Evolutionary conservation across 2,888 invertebrate species (phyloP), one percentile per base, ranked within the genome.

Genomic region (Drosophila rellima): DNA sequence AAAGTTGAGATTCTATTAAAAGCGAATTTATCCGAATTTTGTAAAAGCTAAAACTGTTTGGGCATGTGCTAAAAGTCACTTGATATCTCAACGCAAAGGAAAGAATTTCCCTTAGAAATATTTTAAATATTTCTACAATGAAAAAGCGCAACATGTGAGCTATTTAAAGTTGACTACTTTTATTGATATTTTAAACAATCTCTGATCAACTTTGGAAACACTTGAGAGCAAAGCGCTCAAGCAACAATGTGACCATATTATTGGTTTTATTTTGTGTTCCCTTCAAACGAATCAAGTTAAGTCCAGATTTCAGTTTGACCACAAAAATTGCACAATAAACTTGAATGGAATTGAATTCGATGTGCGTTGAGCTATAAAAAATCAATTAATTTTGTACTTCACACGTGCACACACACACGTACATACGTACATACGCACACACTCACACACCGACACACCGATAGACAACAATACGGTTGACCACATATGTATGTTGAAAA

Each of bases 301-400:
- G 48, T 26, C 13, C 23, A 63, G 62, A 55, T 62, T 62, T 62
- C 17, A 45, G 44, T 50, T 42, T 31, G 44, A 45, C 52, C 39
- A 33, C 47, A 48, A 55, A 51, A 69, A 63, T 56, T 60, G 51
- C 47, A 50, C 62, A 66, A 71, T 64, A 66, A 70, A 59, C 61
- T 66, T 33, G 66, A 63, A 71, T 63, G 63, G 63, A 71, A 71
- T 75, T 75, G 64, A 75, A 75, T 71, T 60, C 48, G 17, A 71
- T 75, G 76, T 71, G 71, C 39, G 45, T 66, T 60, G 23, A 59
- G 40, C 73, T 57, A 78, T 78, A 76, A 73, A 78, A 86, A 85
- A 84, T 85, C 80, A 88, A 88, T 86, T 88, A 88, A 75, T 75
- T 78, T 80, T 72, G 60, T 63, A 64, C 80, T 79, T 77, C 55